Evolutionary conservation across 2,113 vertebrate genomes (phyloP).

Genomic region (Brachirus orientalis): DNA sequence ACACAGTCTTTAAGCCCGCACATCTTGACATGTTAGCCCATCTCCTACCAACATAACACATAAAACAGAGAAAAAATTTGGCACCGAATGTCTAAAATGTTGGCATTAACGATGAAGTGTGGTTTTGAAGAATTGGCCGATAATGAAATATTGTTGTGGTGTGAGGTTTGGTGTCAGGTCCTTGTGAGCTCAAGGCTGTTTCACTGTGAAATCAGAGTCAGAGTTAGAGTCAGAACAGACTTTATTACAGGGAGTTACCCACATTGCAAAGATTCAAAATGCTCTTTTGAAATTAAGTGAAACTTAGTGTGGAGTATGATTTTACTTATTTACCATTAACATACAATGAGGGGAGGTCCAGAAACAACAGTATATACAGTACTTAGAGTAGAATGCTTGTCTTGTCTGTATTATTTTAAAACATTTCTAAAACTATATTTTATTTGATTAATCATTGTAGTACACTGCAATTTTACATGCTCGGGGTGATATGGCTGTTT

Average conservation of each 20-base stretch:
- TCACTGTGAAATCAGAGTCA: neutral
- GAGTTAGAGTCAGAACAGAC: neutral
- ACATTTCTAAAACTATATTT: no score
- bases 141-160: neutral
- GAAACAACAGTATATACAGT: no score
- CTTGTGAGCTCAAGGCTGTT: neutral
- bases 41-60: neutral
- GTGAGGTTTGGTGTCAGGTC: neutral
- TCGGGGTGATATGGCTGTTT: neutral
- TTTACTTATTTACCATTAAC: no score
- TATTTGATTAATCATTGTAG: no score
- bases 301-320: no score
- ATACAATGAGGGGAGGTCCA: no score
- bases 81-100: neutral
- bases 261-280: no score
- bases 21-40: neutral
- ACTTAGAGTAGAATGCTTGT: no score
- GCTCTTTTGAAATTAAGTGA: no score
- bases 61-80: neutral
- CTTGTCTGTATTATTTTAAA: no score
- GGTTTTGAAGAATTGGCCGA: neutral
- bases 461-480: no score
- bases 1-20: neutral
- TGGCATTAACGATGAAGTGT: neutral
- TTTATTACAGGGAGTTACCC: neutral